A percentile compares a stretch with the other conserved stretches of the same genome.
Conservation (phyloP, 1,140 invertebrate genomes). For the Drosophila teissieri region DNA sequence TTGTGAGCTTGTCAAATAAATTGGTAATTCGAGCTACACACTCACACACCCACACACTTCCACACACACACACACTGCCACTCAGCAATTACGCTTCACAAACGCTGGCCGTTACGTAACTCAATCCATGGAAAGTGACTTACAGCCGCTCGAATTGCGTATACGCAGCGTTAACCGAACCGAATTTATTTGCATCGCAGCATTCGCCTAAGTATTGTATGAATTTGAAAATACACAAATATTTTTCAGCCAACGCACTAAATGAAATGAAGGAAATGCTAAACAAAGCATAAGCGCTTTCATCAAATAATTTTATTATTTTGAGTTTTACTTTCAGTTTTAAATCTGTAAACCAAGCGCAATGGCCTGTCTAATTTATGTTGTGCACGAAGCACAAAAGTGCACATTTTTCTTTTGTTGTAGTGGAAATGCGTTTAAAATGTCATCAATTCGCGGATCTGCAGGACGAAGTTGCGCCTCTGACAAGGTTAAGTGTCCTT, state of each 20-base stretch:
- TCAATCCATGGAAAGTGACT: slow-evolving; percentile 4
- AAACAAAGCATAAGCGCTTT: too few species aligned
- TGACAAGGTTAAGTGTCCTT: slow-evolving; percentile 62
- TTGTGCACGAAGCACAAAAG: neutral
- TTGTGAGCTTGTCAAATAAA: slow-evolving; percentile 52
- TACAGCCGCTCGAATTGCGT: slow-evolving; percentile 24
- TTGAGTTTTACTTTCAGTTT: too few species aligned
- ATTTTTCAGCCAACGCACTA: too few species aligned
- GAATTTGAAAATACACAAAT: neutral
- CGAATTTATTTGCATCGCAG: neutral
- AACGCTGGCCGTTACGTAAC: slow-evolving; percentile 10
- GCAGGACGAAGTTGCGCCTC: slow-evolving; percentile 28
- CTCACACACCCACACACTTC: neutral
- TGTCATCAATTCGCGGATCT: slow-evolving; percentile 30
- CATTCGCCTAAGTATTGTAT: neutral
- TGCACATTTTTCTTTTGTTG: neutral
- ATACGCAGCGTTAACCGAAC: slow-evolving; percentile 24
- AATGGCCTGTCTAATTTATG: neutral
- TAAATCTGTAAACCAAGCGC: too few species aligned
- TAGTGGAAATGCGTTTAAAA: slow-evolving; percentile 17
- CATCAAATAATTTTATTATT: too few species aligned
- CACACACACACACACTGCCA: neutral
- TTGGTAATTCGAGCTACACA: slow-evolving; percentile 54
- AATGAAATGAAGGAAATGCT: too few species aligned
- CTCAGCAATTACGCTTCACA: slow-evolving; percentile 47